phyloP scores from a whole-genome alignment of 2,888 invertebrate genomes.

The Acronicta aceris region DNA sequence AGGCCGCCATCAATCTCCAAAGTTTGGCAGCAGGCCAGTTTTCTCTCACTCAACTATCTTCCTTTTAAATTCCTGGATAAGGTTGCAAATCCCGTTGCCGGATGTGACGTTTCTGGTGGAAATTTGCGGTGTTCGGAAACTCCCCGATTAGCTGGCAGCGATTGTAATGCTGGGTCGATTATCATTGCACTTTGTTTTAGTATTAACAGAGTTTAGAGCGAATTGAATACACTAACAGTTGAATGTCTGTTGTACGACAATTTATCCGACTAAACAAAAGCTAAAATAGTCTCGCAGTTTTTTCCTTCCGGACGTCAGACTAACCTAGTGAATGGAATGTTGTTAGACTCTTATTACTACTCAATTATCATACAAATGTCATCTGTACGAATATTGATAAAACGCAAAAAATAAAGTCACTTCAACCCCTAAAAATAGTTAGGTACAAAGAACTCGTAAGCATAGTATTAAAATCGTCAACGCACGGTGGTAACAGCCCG shows the following conservation, averaged over 20 bases:
- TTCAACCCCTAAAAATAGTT: too few species aligned
- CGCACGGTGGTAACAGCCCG: slow-evolving; percentile 14
- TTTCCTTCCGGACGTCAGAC: too few species aligned
- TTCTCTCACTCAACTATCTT: slow-evolving; percentile 9
- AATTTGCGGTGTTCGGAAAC: slow-evolving; percentile 60
- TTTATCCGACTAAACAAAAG: background rate
- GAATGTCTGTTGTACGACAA: background rate
- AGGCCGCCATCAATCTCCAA: slow-evolving; percentile 52
- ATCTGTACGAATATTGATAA: too few species aligned
- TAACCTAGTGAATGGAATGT: too few species aligned
- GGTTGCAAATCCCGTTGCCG: slow-evolving; percentile 15
- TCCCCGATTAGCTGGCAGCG: slow-evolving; percentile 55
- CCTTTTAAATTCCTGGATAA: slow-evolving; percentile 15
- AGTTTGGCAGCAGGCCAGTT: slow-evolving; percentile 53
- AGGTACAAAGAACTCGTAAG: background rate
- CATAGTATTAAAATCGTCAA: slow-evolving; percentile 20
- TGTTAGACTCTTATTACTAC: too few species aligned
- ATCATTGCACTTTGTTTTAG: slow-evolving; percentile 54
- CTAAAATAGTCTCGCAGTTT: too few species aligned
- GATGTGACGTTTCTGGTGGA: slow-evolving; percentile 25
- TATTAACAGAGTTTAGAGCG: slow-evolving; percentile 21
- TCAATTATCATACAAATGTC: too few species aligned
- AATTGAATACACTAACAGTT: slow-evolving; percentile 21
- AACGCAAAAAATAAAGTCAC: too few species aligned
- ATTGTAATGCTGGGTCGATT: slow-evolving; percentile 51